Evolutionary conservation across 2,888 invertebrate genomes (phyloP).

Genomic region (Imbricaverruca yamaguchii): DNA sequence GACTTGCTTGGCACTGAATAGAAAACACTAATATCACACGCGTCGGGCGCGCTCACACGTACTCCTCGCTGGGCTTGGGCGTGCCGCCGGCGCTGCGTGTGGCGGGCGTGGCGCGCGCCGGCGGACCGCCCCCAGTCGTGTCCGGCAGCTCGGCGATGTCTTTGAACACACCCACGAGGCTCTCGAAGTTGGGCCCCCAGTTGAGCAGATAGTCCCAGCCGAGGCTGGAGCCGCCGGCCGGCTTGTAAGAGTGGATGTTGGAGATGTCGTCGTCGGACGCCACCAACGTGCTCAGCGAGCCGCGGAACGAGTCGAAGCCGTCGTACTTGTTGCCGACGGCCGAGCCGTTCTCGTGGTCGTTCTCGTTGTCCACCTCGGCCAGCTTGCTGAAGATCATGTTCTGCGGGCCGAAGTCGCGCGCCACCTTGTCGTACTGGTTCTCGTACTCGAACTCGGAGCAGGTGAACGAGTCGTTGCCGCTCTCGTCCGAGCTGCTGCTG

Average conservation of each 20-base stretch:
- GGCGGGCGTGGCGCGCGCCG: slow-evolving; percentile 28
- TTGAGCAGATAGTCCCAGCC: slow-evolving; percentile 92
- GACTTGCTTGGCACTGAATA: slow-evolving; percentile 21
- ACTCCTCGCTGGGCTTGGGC: slow-evolving; percentile 34
- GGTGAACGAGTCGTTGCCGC: slow-evolving; percentile 93
- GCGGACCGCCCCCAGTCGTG: slow-evolving; percentile 28
- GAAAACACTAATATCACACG: slow-evolving; percentile 21
- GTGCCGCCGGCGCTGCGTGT: slow-evolving; percentile 31
- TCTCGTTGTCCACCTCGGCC: slow-evolving; percentile 36
- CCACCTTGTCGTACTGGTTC: slow-evolving; percentile 54
- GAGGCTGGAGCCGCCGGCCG: slow-evolving; percentile 61
- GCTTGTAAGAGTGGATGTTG: slow-evolving; percentile 73
- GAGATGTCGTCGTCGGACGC: slow-evolving; percentile 87
- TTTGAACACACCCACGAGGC: slow-evolving; percentile 89
- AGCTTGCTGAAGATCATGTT: slow-evolving; percentile 54
- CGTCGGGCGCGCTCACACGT: slow-evolving; percentile 30
- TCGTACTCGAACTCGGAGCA: slow-evolving; percentile 97
- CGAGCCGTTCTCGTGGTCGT: slow-evolving; percentile 38
- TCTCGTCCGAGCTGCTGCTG: slow-evolving; percentile 48
- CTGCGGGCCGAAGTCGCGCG: slow-evolving; percentile 42
- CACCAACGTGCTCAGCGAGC: slow-evolving; percentile 84
- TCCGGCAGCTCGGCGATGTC: slow-evolving; percentile 93
- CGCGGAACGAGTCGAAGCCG: slow-evolving; percentile 87
- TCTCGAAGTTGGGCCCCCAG: slow-evolving; percentile 95
- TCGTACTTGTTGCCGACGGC: slow-evolving; percentile 53